Evolutionary conservation across 1,140 invertebrate species (phyloP).

Genomic region (Lucilia cuprina): DNA sequence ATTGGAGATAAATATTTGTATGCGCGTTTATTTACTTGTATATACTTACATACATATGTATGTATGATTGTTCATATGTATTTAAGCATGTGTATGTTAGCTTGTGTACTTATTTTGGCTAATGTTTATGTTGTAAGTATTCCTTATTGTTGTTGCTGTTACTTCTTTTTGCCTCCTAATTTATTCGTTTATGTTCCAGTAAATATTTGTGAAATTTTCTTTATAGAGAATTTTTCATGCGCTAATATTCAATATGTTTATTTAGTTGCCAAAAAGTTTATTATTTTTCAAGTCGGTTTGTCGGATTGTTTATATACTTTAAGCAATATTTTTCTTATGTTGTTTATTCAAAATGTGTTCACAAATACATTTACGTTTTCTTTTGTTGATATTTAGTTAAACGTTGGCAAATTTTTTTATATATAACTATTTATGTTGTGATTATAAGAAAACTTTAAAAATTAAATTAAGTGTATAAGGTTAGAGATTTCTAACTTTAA

Average conservation of each 20-base stretch:
- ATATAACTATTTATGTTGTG: no score
- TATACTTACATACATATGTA: background rate
- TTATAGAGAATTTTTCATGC: background rate
- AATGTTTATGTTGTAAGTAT: no score
- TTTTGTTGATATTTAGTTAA: no score
- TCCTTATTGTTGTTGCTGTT: background rate
- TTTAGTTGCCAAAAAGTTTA: background rate
- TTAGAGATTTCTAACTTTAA: no score
- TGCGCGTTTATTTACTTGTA: background rate
- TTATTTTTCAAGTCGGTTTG: background rate
- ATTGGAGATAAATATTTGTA: background rate
- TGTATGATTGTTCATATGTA: background rate
- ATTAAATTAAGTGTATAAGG: no score
- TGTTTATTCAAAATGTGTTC: no score
- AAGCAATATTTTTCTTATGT: background rate
- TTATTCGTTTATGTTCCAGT: slow-evolving; percentile 5
- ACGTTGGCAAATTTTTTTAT: no score
- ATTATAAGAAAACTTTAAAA: no score
- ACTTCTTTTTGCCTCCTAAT: background rate
- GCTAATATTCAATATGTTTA: slow-evolving; percentile 7
- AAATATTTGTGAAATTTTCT: background rate
- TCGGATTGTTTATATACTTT: background rate
- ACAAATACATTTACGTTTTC: no score
- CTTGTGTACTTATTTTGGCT: no score
- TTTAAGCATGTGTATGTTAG: background rate